These are phyloP conservation scores for Montipora capitata DNA, from an alignment of 92 coral and sea anemone genomes.

Conservation along the genomic window DNA sequence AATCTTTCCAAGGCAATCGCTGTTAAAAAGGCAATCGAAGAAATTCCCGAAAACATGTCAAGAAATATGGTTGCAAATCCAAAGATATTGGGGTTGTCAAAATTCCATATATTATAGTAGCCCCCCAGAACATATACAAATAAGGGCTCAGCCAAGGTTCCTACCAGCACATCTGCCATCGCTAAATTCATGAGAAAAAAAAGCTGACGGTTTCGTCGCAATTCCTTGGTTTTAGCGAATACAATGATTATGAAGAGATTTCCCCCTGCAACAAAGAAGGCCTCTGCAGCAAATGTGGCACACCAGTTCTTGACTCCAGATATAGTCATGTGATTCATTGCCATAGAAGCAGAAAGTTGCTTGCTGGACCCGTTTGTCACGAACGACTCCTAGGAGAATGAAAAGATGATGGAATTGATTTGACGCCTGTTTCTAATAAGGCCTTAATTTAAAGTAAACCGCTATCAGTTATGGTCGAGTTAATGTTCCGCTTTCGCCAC, in stretches of 20 bases:
- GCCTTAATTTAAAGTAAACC: too few species aligned
- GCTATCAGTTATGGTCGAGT: too few species aligned
- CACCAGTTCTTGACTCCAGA: slow-evolving; percentile 35
- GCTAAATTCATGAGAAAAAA: slow-evolving; percentile 44
- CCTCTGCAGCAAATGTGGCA: slow-evolving; percentile 28
- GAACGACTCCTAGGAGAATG: not conserved
- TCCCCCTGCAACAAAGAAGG: slow-evolving; percentile 38
- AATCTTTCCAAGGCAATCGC: slow-evolving; percentile 47
- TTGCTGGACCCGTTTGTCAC: slow-evolving; percentile 11
- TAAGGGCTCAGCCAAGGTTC: slow-evolving; percentile 38
- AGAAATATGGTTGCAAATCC: slow-evolving; percentile 13
- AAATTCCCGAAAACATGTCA: slow-evolving; percentile 55
- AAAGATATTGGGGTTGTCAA: not conserved
- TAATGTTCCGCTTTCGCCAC: too few species aligned
- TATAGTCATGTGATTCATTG: not conserved
- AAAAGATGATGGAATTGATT: too few species aligned
- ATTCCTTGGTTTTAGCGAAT: slow-evolving; percentile 22
- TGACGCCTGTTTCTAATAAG: too few species aligned
- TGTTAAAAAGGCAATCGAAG: slow-evolving; percentile 41
- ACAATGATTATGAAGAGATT: slow-evolving; percentile 41
- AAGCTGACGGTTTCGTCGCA: slow-evolving; percentile 10
- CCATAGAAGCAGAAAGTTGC: not conserved
- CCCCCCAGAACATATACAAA: slow-evolving; percentile 53
- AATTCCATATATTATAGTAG: slow-evolving; percentile 23
- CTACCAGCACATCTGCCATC: slow-evolving; percentile 35